Conservation (phyloP, 2,113 vertebrate species). For the Elachura formosa region DNA sequence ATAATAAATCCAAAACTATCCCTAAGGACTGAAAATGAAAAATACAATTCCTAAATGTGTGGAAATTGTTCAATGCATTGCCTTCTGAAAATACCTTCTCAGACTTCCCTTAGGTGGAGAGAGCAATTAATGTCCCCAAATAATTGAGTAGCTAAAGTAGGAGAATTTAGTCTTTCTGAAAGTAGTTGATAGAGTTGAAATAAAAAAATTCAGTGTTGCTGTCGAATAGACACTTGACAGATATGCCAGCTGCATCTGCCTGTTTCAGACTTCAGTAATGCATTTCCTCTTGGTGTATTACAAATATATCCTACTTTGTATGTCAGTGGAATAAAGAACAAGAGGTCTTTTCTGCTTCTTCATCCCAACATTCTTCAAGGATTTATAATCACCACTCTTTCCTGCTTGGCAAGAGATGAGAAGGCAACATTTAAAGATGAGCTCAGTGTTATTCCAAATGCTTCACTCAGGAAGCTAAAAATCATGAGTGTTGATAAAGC, state of each 20-base stretch:
- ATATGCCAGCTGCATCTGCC: neutral
- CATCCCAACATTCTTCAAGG: neutral
- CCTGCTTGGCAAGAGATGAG: slow-evolving; percentile 11
- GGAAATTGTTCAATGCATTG: neutral
- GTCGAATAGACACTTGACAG: neutral
- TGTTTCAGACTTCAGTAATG: neutral
- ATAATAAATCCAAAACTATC: neutral
- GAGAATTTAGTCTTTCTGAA: neutral
- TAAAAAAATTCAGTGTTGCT: neutral
- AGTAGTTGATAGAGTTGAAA: neutral
- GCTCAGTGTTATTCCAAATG: neutral
- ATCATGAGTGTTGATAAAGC: neutral
- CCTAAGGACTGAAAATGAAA: neutral
- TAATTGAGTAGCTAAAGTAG: neutral
- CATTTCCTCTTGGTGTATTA: neutral
- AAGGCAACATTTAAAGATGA: neutral
- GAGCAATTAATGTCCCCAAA: neutral
- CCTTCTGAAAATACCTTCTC: neutral
- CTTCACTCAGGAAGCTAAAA: neutral
- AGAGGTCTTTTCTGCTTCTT: neutral
- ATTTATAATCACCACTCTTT: neutral
- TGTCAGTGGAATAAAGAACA: neutral
- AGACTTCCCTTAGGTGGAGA: neutral
- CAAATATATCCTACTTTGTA: neutral
- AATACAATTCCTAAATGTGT: neutral